Conservation (phyloP, 2,888 invertebrate species). For the Hecatera dysodea region DNA sequence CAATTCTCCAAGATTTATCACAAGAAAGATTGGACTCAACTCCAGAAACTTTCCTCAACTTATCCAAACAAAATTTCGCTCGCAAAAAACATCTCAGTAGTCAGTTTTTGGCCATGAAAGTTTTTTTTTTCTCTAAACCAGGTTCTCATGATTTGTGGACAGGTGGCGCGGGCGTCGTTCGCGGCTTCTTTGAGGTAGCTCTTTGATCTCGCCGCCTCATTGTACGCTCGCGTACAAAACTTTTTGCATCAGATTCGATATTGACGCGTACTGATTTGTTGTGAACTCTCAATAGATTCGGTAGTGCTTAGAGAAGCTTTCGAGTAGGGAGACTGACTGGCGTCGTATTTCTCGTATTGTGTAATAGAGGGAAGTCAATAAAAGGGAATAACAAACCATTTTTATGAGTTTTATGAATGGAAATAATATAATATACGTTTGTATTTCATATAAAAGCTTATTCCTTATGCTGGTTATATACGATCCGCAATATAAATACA, state of each 20-base stretch:
- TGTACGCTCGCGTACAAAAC: conserved; percentile 85
- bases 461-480: conserved; percentile 7
- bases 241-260: conserved; percentile 82
- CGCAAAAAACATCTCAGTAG: conserved; percentile 60
- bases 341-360: conserved; percentile 61
- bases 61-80: conserved; percentile 43
- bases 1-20: conserved; percentile 12
- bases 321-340: conserved; percentile 48
- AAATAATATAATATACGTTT: conserved; percentile 23
- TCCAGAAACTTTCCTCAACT: conserved; percentile 32
- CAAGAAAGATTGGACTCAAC: conserved; percentile 12
- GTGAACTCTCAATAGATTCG: conserved; percentile 65
- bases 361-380: conserved; percentile 42
- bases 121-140: conserved; percentile 74
- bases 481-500: neutral
- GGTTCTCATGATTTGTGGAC: conserved; percentile 88
- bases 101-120: conserved; percentile 66
- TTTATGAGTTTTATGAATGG: conserved; percentile 35
- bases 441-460: conserved; percentile 18
- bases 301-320: conserved; percentile 61
- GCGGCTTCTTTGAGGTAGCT: conserved; percentile 82
- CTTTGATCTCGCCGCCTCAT: conserved; percentile 86
- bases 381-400: conserved; percentile 28
- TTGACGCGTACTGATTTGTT: conserved; percentile 72
- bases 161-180: conserved; percentile 86